Base-by-base conservation (phyloP, 2,888 invertebrate species). In the Drosophila stalkeri region DNA sequence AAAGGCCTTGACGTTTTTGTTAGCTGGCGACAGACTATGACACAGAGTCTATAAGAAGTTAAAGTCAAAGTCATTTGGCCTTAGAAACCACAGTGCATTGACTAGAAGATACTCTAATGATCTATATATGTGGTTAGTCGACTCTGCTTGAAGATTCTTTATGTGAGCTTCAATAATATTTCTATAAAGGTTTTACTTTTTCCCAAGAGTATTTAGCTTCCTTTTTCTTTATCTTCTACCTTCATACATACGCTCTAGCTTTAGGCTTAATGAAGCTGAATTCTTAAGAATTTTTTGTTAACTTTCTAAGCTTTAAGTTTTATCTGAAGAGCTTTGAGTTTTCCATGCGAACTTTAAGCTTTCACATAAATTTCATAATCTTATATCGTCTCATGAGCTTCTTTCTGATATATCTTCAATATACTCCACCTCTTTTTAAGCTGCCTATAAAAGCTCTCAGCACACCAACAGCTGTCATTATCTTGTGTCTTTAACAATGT, bases 1-100 rank as follows among this genome's bases (percentile, higher is more conserved):
- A 46, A 18, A 66, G 46, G 37, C 66, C 66, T 67, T 54, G 69
- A 2, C 20, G 31, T 9, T 49, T 23, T 3, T 23, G 39, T 39
- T 54, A 39, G n/a, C 33, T 3, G 23, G 16, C 18, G 16, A 23
- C 23, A 37, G 33, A 41, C 39, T 35, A 18, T 35, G 12, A 54
- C 43, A 23, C 20, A 18, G 20, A 35, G 33, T 31, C 16, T 27
- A 16, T 14, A 31, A 52, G 52, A 52, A 52, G 35, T 8, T 14
- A 20, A 52, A 35, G 33, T 16, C 31, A 8, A 5, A 39, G 11
- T 18, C 33, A 4, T 3, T 14, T 51, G 51, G 51, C 33, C 39
- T 61, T 51, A 18, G 11, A 35, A 35, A 18, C 6, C n/a, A 12
- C 2, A 47, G 18, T 35, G 27, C 33, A 35, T 27, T 8, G 62